A percentile compares a stretch with the other conserved stretches of the same genome.
Evolutionary conservation across 1,140 invertebrate species (phyloP).

Genomic region (Trichonephila inaurata): DNA sequence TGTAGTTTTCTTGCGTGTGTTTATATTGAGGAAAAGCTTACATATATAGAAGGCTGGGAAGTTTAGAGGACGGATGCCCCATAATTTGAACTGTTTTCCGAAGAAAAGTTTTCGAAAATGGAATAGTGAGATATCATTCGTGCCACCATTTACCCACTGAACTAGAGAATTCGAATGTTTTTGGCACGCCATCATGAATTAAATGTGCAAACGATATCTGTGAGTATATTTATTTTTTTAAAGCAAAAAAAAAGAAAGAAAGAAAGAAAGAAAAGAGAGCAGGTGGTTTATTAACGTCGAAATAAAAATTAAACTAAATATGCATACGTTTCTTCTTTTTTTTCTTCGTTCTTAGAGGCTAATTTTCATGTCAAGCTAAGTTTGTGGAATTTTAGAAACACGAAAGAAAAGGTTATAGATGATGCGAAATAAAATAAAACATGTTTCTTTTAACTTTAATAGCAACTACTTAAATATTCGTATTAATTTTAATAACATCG

Average conservation of each 20-base stretch:
- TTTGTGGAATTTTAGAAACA: no score
- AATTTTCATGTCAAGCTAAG: no score
- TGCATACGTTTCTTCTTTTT: background rate
- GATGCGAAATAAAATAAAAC: no score
- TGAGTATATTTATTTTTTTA: background rate
- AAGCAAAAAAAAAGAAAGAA: background rate
- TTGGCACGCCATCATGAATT: background rate
- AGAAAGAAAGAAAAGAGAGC: background rate
- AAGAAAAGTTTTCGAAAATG: background rate
- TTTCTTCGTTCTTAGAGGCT: no score
- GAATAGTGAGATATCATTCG: background rate
- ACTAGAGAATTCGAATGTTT: no score
- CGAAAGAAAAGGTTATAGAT: no score
- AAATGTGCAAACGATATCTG: background rate
- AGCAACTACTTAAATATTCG: no score
- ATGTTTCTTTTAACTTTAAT: no score
- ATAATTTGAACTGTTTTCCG: background rate
- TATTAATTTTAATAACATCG: no score
- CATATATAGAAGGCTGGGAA: background rate
- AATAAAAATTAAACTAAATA: background rate
- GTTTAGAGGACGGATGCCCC: background rate
- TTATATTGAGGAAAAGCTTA: background rate
- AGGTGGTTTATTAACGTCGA: background rate
- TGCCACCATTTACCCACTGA: background rate
- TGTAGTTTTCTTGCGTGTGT: background rate